Conservation (phyloP, 1,140 invertebrate genomes). For the Amphibalanus amphitrite region DNA sequence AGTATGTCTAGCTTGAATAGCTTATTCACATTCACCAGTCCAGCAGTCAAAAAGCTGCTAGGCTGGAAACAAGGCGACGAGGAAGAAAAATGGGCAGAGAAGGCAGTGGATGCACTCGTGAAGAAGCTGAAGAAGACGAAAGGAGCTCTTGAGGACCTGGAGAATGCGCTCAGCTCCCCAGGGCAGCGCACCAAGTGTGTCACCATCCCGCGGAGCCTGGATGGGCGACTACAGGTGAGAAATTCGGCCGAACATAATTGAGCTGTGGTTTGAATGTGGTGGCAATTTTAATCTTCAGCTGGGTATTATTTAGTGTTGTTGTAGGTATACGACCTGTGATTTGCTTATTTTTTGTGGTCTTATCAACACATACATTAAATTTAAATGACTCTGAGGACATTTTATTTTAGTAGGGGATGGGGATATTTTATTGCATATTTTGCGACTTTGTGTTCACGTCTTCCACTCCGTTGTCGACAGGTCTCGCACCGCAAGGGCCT, state of each 20-base stretch:
- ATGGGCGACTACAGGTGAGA: conserved; percentile 70
- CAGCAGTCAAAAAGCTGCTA: conserved; percentile 86
- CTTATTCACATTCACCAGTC: conserved; percentile 88
- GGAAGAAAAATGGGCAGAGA: conserved; percentile 98
- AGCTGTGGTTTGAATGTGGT: too few species aligned
- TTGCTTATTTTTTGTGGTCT: too few species aligned
- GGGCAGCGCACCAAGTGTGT: conserved; percentile 91
- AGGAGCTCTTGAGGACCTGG: conserved; percentile 92
- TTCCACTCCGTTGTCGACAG: too few species aligned
- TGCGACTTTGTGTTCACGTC: too few species aligned
- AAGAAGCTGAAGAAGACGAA: conserved; percentile 94
- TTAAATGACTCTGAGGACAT: too few species aligned
- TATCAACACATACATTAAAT: too few species aligned
- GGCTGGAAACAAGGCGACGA: conserved; percentile 96
- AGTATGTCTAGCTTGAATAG: conserved; percentile 71
- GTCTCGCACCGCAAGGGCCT: conserved; percentile 89
- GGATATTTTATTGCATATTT: too few species aligned
- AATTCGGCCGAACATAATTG: too few species aligned
- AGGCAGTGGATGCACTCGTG: conserved; percentile 92
- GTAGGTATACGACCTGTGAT: too few species aligned
- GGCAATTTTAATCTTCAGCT: too few species aligned
- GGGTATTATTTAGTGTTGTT: too few species aligned
- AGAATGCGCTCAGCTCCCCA: conserved; percentile 81
- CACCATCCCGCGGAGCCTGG: conserved; percentile 88
- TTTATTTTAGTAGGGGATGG: too few species aligned